These are phyloP conservation scores for Sitta europaea DNA, from an alignment of 2,113 vertebrate species.

Conservation along the genomic window DNA sequence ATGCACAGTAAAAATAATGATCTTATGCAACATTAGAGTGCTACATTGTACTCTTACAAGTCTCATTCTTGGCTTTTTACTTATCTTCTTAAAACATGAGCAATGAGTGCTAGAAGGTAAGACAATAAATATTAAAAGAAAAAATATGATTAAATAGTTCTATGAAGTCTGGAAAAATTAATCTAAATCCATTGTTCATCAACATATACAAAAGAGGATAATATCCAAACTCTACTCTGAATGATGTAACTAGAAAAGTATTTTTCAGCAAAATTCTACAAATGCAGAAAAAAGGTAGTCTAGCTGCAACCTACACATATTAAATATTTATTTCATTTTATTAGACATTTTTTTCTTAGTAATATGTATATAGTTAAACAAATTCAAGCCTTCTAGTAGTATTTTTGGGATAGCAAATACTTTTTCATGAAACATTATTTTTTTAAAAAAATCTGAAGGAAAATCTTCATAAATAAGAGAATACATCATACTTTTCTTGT, in stretches of 20 bases:
- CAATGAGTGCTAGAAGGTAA: background rate
- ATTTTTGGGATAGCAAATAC: background rate
- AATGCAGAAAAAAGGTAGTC: background rate
- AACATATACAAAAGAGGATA: background rate
- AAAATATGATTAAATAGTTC: background rate
- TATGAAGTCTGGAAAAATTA: background rate
- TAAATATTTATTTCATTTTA: background rate
- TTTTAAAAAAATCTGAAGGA: background rate
- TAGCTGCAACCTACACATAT: background rate
- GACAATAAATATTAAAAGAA: background rate
- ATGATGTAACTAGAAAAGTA: background rate
- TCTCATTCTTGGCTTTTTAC: background rate
- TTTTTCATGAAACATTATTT: background rate
- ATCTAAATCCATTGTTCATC: background rate
- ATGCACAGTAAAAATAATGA: background rate
- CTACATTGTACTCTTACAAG: background rate
- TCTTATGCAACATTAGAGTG: background rate
- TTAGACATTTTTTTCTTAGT: background rate
- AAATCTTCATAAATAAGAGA: background rate
- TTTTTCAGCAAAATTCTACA: background rate
- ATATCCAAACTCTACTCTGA: background rate
- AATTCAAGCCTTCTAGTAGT: background rate
- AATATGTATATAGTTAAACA: background rate
- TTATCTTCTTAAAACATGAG: background rate
- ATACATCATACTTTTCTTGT: background rate